A percentile compares a stretch with the other conserved stretches of the same genome.
Evolutionary conservation across 2,888 invertebrate species (phyloP).

Genomic region (Scelioninae gen. 2): DNA sequence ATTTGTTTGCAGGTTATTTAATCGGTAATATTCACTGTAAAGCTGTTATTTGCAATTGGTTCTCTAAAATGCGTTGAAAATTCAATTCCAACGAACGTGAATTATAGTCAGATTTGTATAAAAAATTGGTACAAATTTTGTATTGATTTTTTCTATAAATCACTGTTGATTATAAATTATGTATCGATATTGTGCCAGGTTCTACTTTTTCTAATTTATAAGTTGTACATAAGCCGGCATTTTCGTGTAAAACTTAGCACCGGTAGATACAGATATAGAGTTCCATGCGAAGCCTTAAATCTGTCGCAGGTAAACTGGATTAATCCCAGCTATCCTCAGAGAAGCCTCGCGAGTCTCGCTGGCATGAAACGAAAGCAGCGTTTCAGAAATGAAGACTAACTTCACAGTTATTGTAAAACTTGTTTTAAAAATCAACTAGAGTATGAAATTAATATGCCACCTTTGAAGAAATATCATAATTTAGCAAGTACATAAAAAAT

Average conservation of each 20-base stretch:
- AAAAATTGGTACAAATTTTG: no score
- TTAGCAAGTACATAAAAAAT: no score
- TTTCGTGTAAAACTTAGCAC: constrained; percentile 46
- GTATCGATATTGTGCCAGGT: no score
- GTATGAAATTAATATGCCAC: constrained; percentile 36
- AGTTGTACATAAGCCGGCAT: constrained; percentile 52
- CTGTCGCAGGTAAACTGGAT: constrained; percentile 74
- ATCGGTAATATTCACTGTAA: no score
- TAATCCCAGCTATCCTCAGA: constrained; percentile 72
- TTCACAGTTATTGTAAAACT: constrained; percentile 40
- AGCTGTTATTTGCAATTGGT: no score
- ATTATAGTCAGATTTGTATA: no score
- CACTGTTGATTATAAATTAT: no score
- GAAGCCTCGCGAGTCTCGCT: constrained; percentile 73
- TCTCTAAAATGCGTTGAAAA: no score
- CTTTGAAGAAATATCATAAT: no score
- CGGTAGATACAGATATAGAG: constrained; percentile 66
- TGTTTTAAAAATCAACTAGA: constrained; percentile 38
- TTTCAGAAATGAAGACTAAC: constrained; percentile 41
- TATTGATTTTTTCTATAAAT: no score
- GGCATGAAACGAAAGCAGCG: constrained; percentile 66
- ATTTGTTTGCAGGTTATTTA: no score
- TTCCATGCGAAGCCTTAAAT: constrained; percentile 74
- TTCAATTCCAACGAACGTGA: no score
- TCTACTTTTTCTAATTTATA: constrained; percentile 16